A percentile compares a stretch with the other conserved stretches of the same genome.
phyloP scores from a whole-genome alignment of 23 tunicate genomes.

The Styela clava region DNA sequence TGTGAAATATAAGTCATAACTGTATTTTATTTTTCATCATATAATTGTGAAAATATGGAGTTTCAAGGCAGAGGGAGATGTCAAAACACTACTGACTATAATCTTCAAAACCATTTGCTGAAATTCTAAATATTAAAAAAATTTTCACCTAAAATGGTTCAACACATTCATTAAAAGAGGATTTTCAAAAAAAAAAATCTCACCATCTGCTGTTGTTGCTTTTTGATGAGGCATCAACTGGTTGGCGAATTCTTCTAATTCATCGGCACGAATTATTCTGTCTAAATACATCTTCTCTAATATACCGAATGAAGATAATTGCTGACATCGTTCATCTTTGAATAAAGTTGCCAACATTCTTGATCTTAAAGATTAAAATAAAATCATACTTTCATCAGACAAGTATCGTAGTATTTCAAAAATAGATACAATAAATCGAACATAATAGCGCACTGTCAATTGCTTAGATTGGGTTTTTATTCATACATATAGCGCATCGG shows the following conservation, averaged over 20 bases:
- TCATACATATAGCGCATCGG: too few species aligned
- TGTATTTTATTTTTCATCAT: too few species aligned
- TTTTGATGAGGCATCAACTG: conserved; percentile 94
- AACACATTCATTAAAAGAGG: too few species aligned
- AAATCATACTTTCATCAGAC: not conserved
- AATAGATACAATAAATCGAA: too few species aligned
- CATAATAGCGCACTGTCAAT: too few species aligned
- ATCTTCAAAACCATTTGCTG: too few species aligned
- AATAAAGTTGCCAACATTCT: conserved; percentile 84
- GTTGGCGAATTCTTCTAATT: conserved; percentile 65
- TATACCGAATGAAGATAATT: conserved; percentile 68
- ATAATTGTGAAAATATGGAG: not conserved
- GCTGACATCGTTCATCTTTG: conserved; percentile 93
- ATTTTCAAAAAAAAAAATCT: too few species aligned
- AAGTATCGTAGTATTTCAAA: not conserved
- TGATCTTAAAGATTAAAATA: conserved; percentile 18
- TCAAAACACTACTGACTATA: too few species aligned
- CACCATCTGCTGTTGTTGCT: conserved; percentile 75
- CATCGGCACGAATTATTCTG: conserved; percentile 74
- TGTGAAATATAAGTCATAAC: not conserved
- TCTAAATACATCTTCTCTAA: conserved; percentile 90
- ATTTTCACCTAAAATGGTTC: too few species aligned
- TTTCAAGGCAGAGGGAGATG: too few species aligned
- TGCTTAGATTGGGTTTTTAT: too few species aligned
- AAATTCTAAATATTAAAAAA: too few species aligned